phyloP scores from a whole-genome alignment of 2,797 vertebrate genomes.

The Jordanella pulchra region DNA sequence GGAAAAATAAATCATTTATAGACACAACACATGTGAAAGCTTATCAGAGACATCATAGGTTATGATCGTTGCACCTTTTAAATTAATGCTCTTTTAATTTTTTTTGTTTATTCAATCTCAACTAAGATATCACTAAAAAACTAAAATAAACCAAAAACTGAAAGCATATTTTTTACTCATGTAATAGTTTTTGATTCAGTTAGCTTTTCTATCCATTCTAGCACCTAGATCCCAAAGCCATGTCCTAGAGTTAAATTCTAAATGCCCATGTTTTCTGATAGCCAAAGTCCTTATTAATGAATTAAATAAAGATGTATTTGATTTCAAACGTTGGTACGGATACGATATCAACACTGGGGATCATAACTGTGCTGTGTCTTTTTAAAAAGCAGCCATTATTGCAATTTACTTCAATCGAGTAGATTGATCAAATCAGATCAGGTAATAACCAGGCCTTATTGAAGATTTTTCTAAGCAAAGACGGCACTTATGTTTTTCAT shows the following conservation, averaged over 20 bases:
- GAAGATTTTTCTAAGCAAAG: neutral
- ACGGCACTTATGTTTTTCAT: neutral
- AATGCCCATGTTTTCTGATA: neutral
- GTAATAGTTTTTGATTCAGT: neutral
- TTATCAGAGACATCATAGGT: constrained; percentile 5
- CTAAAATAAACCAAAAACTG: neutral
- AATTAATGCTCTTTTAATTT: neutral
- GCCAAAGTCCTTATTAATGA: neutral
- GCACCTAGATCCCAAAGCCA: neutral
- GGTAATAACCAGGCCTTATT: neutral
- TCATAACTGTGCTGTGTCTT: neutral
- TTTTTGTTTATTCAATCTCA: neutral
- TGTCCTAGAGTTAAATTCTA: neutral
- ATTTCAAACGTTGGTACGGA: neutral
- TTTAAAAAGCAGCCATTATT: neutral
- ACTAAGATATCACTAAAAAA: neutral
- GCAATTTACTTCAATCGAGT: neutral
- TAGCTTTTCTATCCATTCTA: neutral
- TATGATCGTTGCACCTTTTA: too few species aligned
- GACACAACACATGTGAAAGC: neutral
- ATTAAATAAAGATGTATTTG: too few species aligned
- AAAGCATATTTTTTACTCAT: neutral
- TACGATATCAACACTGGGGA: neutral
- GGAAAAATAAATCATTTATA: constrained; percentile 1
- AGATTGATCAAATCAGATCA: neutral